These are phyloP conservation scores for Cydia strobilella DNA, from an alignment of 1,140 invertebrate genomes.

Conservation along the genomic window DNA sequence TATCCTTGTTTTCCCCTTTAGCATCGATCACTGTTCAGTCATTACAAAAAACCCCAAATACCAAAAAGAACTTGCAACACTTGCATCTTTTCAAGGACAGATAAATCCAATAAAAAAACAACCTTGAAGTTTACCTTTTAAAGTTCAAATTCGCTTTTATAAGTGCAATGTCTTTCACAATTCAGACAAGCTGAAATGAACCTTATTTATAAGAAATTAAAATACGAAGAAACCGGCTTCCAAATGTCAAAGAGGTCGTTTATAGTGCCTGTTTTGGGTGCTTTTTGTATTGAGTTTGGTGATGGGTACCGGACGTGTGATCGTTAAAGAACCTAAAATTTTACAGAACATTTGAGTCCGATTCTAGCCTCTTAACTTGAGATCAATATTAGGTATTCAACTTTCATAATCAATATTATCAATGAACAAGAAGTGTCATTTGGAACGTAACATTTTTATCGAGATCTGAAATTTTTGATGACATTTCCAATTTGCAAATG, in stretches of 20 bases:
- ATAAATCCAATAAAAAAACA: neutral
- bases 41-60: neutral
- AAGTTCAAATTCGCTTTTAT: neutral
- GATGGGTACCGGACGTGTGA: neutral
- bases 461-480: too few species aligned
- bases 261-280: constrained; percentile 21
- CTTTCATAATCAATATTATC: too few species aligned
- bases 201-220: neutral
- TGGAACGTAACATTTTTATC: too few species aligned
- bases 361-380: too few species aligned
- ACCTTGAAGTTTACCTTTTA: neutral
- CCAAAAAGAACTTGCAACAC: neutral
- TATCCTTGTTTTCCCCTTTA: neutral
- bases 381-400: too few species aligned
- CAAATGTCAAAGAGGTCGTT: constrained; percentile 32
- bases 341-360: too few species aligned
- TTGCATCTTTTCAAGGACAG: neutral
- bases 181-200: neutral
- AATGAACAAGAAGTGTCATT: too few species aligned
- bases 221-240: neutral
- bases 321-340: constrained; percentile 18
- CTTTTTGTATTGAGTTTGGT: constrained; percentile 19
- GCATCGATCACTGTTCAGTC: neutral
- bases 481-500: too few species aligned
- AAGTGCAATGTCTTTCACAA: neutral